Base-by-base conservation (phyloP, 2,113 vertebrate species). In the Bombycilla garrulus region DNA sequence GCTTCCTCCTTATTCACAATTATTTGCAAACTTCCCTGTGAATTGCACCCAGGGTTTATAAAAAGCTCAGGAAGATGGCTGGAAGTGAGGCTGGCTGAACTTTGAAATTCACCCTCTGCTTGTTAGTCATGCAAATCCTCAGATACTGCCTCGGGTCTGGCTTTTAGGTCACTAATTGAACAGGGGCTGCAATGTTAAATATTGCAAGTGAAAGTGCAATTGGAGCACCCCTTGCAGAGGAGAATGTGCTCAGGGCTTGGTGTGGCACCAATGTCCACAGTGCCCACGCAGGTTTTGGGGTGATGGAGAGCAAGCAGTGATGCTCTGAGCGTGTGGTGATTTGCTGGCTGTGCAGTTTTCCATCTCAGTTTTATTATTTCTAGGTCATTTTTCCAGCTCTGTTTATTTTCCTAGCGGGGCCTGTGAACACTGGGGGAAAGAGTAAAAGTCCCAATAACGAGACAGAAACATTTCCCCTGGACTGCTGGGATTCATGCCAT, bases 21-120 rank as follows among this genome's bases (percentile, higher is more conserved):
- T 72, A 87, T 97, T 96, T 86, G 93, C 96, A 89, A 92, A 88
- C 90, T 96, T 96, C 83, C 86, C 91, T 86, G 87, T 87, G 96
- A 96, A 96, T 96, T 95, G 90, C 94, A 89, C 76, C 66, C 77
- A 2, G 5, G 70, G 89, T 95, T 92, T 96, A 92, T 93, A 91
- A 97, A 96, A 95, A 96, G 91, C 85, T 88, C 81, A 90, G 91
- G 87, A 90, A 95, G 88, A 88, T 6, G 54, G 69, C 69, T 94
- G 87, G 81, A 94, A 92, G 35, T 0, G 0, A 58, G 40, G 69
- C 76, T 84, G 45, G 36, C 66, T 95, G 91, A 91, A 94, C 84
- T 96, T 95, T 93, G 95, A 96, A 93, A 93, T 95, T 96, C 85
- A 82, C 81, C 56, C 67, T 57, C 71, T 80, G 61, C 92, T 93